These are phyloP conservation scores for Sandelia bainsii DNA, from an alignment of 2,797 vertebrate species.

Conservation along the genomic window DNA sequence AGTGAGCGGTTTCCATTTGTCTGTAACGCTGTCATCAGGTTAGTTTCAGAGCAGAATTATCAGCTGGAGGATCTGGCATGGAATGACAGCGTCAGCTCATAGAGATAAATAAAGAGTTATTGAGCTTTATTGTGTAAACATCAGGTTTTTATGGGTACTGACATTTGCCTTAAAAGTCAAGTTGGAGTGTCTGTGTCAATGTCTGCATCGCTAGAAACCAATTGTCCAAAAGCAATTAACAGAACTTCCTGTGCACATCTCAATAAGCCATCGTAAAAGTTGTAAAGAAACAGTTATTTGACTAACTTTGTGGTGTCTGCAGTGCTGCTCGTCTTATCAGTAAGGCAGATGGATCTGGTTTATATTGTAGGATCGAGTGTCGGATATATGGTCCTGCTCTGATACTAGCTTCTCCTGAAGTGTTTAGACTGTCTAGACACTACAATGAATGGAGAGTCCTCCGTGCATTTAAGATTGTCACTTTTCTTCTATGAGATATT, in stretches of 20 bases:
- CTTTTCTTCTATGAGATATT: neutral
- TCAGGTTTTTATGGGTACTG: conserved; percentile 45
- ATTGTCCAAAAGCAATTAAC: conserved; percentile 59
- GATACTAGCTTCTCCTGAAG: conserved; percentile 50
- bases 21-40: conserved; percentile 56
- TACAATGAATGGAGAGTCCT: conserved; percentile 28
- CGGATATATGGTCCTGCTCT: conserved; percentile 72
- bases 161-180: conserved; percentile 68
- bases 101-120: conserved; percentile 71
- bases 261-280: conserved; percentile 59
- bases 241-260: conserved; percentile 41
- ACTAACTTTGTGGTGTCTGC: conserved; percentile 55
- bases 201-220: conserved; percentile 59
- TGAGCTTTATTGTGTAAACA: conserved; percentile 70
- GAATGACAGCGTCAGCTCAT: conserved; percentile 59
- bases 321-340: conserved; percentile 79
- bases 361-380: conserved; percentile 64
- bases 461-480: conserved; percentile 5
- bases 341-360: conserved; percentile 71
- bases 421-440: conserved; percentile 68
- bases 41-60: conserved; percentile 64
- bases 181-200: conserved; percentile 73
- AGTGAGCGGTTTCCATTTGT: conserved; percentile 70
- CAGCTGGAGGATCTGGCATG: conserved; percentile 61
- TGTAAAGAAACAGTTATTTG: conserved; percentile 64